Conservation (phyloP, 2,888 invertebrate species). For the Thecophora atra region DNA sequence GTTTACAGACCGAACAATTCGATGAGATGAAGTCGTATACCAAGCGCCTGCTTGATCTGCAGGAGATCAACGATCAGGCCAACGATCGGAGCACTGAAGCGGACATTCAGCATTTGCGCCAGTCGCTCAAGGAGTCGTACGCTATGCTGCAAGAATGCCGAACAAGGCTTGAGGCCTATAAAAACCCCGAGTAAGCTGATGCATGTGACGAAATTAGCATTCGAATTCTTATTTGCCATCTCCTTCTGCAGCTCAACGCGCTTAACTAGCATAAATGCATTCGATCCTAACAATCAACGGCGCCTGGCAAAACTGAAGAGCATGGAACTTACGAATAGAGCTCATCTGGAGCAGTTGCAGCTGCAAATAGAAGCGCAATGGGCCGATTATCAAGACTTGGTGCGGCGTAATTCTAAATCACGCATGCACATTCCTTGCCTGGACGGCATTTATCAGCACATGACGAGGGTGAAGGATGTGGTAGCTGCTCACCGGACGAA, state of each 20-base stretch:
- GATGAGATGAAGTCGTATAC: constrained; percentile 69
- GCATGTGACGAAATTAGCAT: not conserved
- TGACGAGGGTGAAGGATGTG: constrained; percentile 79
- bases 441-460: constrained; percentile 81
- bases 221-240: constrained; percentile 5
- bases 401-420: constrained; percentile 63
- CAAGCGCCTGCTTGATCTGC: constrained; percentile 68
- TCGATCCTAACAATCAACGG: constrained; percentile 64
- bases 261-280: constrained; percentile 52
- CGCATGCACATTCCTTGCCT: constrained; percentile 70
- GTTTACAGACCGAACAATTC: constrained; percentile 67
- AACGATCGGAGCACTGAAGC: constrained; percentile 72
- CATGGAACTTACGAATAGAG: constrained; percentile 77
- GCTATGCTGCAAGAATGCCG: constrained; percentile 63
- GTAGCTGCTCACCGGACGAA: constrained; percentile 69
- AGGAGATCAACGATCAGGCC: constrained; percentile 72
- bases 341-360: constrained; percentile 77
- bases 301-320: constrained; percentile 77
- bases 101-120: constrained; percentile 70
- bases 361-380: constrained; percentile 80
- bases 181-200: constrained; percentile 59
- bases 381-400: constrained; percentile 72
- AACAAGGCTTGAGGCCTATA: constrained; percentile 59
- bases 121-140: constrained; percentile 66
- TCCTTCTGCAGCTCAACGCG: constrained; percentile 53